A percentile compares a stretch with the other conserved stretches of the same genome.
phyloP scores from a whole-genome alignment of 2,888 invertebrate genomes.

The Xylophagus ater region DNA sequence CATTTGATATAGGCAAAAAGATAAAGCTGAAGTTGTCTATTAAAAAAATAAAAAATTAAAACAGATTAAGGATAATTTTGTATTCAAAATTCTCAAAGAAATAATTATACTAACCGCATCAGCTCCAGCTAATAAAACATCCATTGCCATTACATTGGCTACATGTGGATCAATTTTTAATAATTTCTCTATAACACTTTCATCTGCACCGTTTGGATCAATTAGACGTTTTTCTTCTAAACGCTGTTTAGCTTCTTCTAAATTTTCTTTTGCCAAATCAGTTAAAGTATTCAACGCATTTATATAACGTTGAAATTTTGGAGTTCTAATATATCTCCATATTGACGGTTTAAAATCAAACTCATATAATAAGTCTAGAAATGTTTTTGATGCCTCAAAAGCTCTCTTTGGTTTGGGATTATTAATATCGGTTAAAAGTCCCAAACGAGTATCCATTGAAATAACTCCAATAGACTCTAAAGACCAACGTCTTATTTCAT shows the following conservation, averaged over 20 bases:
- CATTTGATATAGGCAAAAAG: conserved; percentile 47
- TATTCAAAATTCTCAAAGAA: background rate
- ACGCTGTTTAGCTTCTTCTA: conserved; percentile 33
- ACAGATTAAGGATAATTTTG: background rate
- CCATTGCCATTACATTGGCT: conserved; percentile 56
- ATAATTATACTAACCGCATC: conserved; percentile 50
- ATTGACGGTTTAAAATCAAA: conserved; percentile 31
- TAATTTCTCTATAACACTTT: conserved; percentile 53
- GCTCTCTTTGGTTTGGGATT: conserved; percentile 23
- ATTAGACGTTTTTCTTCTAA: conserved; percentile 8
- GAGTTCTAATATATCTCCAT: conserved; percentile 28
- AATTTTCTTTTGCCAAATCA: conserved; percentile 29
- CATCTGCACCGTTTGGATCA: conserved; percentile 37
- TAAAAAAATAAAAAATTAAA: conserved; percentile 22
- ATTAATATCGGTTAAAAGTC: conserved; percentile 18
- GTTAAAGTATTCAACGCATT: conserved; percentile 28
- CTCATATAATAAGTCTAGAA: conserved; percentile 26
- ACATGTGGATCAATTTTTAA: conserved; percentile 48
- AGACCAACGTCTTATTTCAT: conserved; percentile 47
- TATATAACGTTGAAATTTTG: conserved; percentile 27
- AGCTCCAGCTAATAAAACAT: conserved; percentile 59
- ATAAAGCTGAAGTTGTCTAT: conserved; percentile 41
- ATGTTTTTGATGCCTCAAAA: conserved; percentile 24
- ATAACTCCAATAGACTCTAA: conserved; percentile 43
- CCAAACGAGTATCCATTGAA: conserved; percentile 33